phyloP scores from a whole-genome alignment of 2,113 vertebrate species.

The Sapajus apella region DNA sequence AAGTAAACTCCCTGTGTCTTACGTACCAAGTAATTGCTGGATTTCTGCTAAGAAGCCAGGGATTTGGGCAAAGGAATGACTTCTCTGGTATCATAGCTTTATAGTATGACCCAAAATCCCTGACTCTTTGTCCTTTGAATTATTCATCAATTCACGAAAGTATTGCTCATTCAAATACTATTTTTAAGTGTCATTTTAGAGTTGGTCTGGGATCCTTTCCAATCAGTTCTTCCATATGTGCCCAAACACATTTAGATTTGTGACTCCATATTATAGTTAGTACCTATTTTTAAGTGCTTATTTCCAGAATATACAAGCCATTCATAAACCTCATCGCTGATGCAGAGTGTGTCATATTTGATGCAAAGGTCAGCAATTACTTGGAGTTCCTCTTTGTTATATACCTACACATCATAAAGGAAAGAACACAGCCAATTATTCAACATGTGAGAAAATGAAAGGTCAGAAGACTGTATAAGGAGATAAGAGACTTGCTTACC shows the following conservation, averaged over 20 bases:
- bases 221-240: slow-evolving; percentile 14
- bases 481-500: slow-evolving; percentile 83
- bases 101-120: background rate
- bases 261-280: slow-evolving; percentile 55
- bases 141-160: background rate
- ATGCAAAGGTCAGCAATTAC: slow-evolving; percentile 94
- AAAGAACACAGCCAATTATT: slow-evolving; percentile 40
- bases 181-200: slow-evolving; percentile 17
- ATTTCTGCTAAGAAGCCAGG: background rate
- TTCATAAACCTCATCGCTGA: slow-evolving; percentile 99
- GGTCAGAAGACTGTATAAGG: background rate
- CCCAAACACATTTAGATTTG: slow-evolving; percentile 31
- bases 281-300: slow-evolving; percentile 96
- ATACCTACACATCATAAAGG: slow-evolving; percentile 85
- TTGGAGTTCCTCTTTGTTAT: slow-evolving; percentile 92
- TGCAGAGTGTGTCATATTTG: slow-evolving; percentile 93
- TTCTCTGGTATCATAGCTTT: background rate
- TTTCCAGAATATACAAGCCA: slow-evolving; percentile 95
- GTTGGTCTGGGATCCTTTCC: slow-evolving; percentile 21
- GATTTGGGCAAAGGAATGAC: background rate
- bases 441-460: slow-evolving; percentile 5
- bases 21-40: background rate
- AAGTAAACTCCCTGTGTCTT: background rate
- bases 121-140: background rate
- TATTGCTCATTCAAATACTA: background rate